Percentiles rank a stretch among this genome's conserved stretches.
Conservation (phyloP, 2,797 vertebrate species). For the Sciurus vulgaris region DNA sequence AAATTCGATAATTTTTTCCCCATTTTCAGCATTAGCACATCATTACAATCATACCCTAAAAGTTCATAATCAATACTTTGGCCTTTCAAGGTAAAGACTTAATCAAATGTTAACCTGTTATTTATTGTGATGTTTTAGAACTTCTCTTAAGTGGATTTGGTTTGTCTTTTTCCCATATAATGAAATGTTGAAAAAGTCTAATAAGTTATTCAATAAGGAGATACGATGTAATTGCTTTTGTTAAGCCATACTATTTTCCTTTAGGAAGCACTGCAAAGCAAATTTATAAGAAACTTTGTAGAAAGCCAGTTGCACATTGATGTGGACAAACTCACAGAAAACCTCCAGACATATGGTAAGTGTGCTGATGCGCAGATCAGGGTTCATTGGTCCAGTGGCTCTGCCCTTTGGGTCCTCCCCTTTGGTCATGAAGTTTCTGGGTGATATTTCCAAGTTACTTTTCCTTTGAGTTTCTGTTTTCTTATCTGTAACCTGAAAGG, state of each 20-base stretch:
- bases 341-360: conserved; percentile 87
- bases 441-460: neutral
- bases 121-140: neutral
- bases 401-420: fast-evolving
- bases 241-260: conserved; percentile 57
- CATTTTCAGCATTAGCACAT: neutral
- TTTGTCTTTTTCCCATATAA: neutral
- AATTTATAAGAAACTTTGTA: conserved; percentile 86
- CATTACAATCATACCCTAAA: neutral
- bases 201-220: neutral
- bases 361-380: neutral
- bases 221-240: neutral
- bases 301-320: conserved; percentile 85
- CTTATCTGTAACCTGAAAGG: neutral
- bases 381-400: fast-evolving
- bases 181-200: neutral
- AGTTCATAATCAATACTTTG: neutral
- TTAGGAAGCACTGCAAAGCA: conserved; percentile 86
- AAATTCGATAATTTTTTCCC: neutral
- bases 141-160: neutral
- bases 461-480: too few species aligned
- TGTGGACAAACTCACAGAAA: conserved; percentile 76
- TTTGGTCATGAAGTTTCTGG: neutral
- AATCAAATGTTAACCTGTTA: neutral
- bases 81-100: conserved; percentile 3